Conservation (phyloP, 2,888 invertebrate species). For the Teleogryllus oceanicus region DNA sequence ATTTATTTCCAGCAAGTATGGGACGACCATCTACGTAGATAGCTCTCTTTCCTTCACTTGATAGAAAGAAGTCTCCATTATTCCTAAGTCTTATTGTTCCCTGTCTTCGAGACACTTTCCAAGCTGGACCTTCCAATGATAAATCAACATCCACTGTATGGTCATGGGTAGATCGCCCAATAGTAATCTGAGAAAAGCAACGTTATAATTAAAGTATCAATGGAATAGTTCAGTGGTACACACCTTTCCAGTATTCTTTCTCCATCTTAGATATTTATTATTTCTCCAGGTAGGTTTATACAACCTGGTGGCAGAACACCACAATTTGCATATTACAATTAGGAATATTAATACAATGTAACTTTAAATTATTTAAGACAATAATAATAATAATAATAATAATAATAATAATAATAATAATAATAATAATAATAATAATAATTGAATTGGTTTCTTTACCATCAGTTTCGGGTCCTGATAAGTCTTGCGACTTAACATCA, state of each 20-base stretch:
- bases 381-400: no score
- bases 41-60: slow-evolving; percentile 91
- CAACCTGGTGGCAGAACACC: no score
- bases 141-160: slow-evolving; percentile 90
- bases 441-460: no score
- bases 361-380: no score
- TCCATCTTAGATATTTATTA: no score
- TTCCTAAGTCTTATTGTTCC: slow-evolving; percentile 85
- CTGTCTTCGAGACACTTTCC: slow-evolving; percentile 89
- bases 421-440: no score
- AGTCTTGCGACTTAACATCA: no score
- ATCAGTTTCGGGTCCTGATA: no score
- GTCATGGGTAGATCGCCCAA: slow-evolving; percentile 86
- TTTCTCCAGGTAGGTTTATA: no score
- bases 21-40: slow-evolving; percentile 93
- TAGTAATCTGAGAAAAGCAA: slow-evolving; percentile 64
- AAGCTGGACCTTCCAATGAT: slow-evolving; percentile 88
- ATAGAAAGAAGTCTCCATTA: slow-evolving; percentile 91
- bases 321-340: no score
- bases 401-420: no score
- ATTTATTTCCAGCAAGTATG: slow-evolving; percentile 81
- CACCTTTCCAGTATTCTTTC: neutral
- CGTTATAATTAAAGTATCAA: neutral
- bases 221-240: neutral
- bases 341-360: no score